Evolutionary conservation across 2,113 vertebrate species (phyloP).

Genomic region (Ivindomyrus marchei): DNA sequence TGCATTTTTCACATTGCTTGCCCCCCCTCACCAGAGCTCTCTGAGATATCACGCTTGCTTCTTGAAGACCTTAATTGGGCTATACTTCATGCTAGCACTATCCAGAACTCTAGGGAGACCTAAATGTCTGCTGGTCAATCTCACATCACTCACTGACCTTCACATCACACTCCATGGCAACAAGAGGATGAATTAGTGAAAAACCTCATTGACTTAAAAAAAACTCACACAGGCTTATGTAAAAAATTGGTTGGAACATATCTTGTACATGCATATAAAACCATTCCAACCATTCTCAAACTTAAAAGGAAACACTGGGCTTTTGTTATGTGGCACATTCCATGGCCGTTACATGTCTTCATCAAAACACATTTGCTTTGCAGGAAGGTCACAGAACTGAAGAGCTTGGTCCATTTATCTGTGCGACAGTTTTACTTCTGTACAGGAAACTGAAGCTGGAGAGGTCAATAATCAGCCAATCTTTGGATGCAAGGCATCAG

Average conservation of each 20-base stretch:
- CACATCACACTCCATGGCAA: neutral
- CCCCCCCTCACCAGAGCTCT: neutral
- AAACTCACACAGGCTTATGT: neutral
- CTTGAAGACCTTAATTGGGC: conserved; percentile 18
- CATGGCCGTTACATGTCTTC: neutral
- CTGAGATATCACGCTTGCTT: conserved; percentile 19
- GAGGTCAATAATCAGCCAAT: neutral
- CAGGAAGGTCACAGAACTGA: neutral
- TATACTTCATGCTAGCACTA: neutral
- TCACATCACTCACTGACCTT: neutral
- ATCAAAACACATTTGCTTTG: neutral
- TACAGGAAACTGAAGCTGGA: neutral
- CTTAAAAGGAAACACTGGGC: neutral
- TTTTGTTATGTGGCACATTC: neutral
- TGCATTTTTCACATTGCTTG: neutral
- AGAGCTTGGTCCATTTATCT: neutral
- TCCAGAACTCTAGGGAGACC: neutral
- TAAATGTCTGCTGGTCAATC: neutral
- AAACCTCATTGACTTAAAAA: neutral
- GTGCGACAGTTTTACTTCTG: neutral
- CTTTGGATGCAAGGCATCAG: neutral
- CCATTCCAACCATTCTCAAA: neutral
- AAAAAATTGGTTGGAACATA: neutral
- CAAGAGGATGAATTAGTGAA: neutral
- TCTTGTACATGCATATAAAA: neutral